Evolutionary conservation across 1,140 invertebrate species (phyloP).

Genomic region (Pseudomyrmex sp.): DNA sequence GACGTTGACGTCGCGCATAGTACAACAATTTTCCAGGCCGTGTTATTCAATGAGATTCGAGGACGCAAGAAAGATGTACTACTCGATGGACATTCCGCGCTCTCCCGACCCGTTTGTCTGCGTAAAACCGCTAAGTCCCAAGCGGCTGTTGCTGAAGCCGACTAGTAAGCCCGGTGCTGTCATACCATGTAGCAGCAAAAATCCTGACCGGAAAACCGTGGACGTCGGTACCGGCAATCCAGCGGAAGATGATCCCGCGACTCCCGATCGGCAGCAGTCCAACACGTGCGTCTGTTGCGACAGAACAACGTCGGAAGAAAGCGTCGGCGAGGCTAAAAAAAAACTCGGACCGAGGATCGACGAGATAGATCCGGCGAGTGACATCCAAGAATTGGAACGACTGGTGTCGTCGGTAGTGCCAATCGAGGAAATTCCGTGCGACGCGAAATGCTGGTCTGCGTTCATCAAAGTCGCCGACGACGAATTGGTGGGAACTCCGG

Average conservation of each 20-base stretch:
- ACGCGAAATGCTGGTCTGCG: conserved; percentile 1
- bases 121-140: conserved; percentile 69
- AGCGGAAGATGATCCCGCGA: conserved; percentile 10
- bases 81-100: conserved; percentile 31
- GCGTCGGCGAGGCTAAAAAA: conserved; percentile 72
- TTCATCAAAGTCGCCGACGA: conserved; percentile 24
- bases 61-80: conserved; percentile 53
- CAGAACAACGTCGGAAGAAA: conserved; percentile 67
- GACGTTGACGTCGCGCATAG: conserved; percentile 52
- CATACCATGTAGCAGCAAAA: conserved; percentile 46
- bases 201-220: not conserved
- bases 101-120: conserved; percentile 78
- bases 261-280: not conserved
- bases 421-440: not conserved
- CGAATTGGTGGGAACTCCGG: conserved; percentile 22
- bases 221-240: not conserved
- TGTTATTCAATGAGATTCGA: conserved; percentile 60
- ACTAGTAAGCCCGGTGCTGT: conserved; percentile 76
- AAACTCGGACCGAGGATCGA: conserved; percentile 70
- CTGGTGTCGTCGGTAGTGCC: not conserved
- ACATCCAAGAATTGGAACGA: not conserved
- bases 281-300: conserved; percentile 53
- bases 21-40: conserved; percentile 63
- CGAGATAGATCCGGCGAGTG: not conserved
- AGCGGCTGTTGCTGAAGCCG: conserved; percentile 76